Evolutionary conservation across 2,888 invertebrate genomes (phyloP).

Genomic region (Amphipyra berbera): DNA sequence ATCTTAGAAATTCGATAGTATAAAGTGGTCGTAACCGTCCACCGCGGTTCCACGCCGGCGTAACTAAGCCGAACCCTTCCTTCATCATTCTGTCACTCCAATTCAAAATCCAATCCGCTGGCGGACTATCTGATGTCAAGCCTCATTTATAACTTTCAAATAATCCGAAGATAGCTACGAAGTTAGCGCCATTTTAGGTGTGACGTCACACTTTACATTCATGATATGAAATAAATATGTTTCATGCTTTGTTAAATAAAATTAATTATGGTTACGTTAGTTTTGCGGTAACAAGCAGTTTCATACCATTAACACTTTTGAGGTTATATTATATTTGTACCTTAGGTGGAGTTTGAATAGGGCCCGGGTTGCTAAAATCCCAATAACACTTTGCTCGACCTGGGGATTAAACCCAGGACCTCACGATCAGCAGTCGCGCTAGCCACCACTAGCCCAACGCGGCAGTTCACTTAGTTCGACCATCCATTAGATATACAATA

Average conservation of each 20-base stretch:
- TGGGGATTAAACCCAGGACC: too few relatives aligned
- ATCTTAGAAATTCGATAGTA: conserved; percentile 36
- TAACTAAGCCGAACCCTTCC: conserved; percentile 59
- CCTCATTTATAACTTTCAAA: conserved; percentile 63
- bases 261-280: too few relatives aligned
- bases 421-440: too few relatives aligned
- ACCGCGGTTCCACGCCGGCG: conserved; percentile 39
- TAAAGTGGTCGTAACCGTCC: conserved; percentile 25
- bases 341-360: too few relatives aligned
- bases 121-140: conserved; percentile 58
- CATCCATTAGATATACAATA: too few relatives aligned
- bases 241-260: too few relatives aligned
- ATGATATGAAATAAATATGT: too few relatives aligned
- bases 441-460: too few relatives aligned
- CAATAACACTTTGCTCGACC: too few relatives aligned
- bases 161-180: conserved; percentile 22
- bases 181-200: conserved; percentile 16
- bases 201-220: conserved; percentile 1
- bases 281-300: conserved; percentile 8
- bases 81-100: conserved; percentile 73
- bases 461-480: too few relatives aligned
- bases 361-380: too few relatives aligned
- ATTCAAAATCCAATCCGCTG: conserved; percentile 70
- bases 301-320: not conserved
- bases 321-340: too few relatives aligned